phyloP scores from a whole-genome alignment of 2,113 vertebrate genomes.

The Misgurnus mizolepis region DNA sequence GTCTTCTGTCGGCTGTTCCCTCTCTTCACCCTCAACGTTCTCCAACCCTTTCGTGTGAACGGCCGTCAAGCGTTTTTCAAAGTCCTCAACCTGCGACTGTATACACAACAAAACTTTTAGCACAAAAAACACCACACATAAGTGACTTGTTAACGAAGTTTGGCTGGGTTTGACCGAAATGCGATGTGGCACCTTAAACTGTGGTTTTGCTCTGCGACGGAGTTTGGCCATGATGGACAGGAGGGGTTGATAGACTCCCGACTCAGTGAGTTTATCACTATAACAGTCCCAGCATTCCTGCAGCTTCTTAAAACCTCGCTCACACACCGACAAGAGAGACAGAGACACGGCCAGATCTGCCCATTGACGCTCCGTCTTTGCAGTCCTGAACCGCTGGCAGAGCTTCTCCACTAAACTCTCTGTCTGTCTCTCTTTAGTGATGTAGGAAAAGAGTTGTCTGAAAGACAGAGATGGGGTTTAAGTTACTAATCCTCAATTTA shows the following conservation, averaged over 20 bases:
- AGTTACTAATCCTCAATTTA: not conserved
- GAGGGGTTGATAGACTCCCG: constrained; percentile 82
- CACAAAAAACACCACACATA: not conserved
- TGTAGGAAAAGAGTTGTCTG: constrained; percentile 93
- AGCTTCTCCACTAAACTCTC: constrained; percentile 96
- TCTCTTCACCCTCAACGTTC: constrained; percentile 76
- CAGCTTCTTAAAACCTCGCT: constrained; percentile 88
- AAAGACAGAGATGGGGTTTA: not conserved
- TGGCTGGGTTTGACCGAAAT: not conserved
- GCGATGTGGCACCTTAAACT: constrained; percentile 79
- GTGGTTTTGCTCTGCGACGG: constrained; percentile 79
- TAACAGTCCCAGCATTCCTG: constrained; percentile 95
- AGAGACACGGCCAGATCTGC: constrained; percentile 88
- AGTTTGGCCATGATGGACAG: constrained; percentile 78
- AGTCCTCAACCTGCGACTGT: constrained; percentile 87
- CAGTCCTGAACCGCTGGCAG: constrained; percentile 92
- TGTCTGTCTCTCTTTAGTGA: constrained; percentile 94
- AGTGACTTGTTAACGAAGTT: too few species aligned
- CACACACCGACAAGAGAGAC: constrained; percentile 85
- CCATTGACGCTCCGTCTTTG: constrained; percentile 88
- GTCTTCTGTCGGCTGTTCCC: constrained; percentile 60
- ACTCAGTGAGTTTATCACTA: constrained; percentile 88
- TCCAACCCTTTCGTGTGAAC: constrained; percentile 85
- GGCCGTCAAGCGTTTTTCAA: constrained; percentile 86
- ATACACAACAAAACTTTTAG: not conserved